These are phyloP conservation scores for Tricholauxania praeusta DNA, from an alignment of 2,888 invertebrate genomes.

Conservation along the genomic window DNA sequence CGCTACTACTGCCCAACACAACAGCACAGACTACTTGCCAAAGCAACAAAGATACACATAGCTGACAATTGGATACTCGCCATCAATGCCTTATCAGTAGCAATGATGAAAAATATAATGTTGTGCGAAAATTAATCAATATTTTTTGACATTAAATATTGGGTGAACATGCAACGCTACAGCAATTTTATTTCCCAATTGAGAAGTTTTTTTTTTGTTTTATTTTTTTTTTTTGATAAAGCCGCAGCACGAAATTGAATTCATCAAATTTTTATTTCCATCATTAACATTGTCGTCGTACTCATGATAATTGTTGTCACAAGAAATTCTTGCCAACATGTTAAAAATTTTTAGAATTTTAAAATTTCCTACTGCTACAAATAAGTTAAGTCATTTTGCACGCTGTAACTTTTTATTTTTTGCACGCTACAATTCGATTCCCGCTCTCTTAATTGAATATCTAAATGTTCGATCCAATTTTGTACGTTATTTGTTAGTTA, in stretches of 20 bases:
- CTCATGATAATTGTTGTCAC: too few relatives aligned
- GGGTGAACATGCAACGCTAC: background rate
- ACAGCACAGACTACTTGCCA: background rate
- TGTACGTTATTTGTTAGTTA: background rate
- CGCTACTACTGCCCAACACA: background rate
- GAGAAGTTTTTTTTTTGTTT: background rate
- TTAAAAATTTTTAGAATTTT: too few relatives aligned
- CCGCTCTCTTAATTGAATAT: background rate
- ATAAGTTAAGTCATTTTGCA: too few relatives aligned
- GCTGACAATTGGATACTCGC: background rate
- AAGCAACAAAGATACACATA: too few relatives aligned
- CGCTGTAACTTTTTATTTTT: background rate
- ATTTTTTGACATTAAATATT: conserved; percentile 6
- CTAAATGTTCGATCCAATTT: background rate
- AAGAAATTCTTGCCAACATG: too few relatives aligned
- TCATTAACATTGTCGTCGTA: too few relatives aligned
- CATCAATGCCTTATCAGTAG: background rate
- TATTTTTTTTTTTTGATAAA: background rate
- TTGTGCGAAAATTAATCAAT: background rate
- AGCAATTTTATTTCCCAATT: background rate
- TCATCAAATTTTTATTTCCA: background rate
- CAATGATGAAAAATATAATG: background rate
- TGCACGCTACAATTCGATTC: background rate
- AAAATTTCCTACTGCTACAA: too few relatives aligned
- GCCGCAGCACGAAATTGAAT: background rate